Base-by-base conservation (phyloP, 2,888 invertebrate genomes). In the Philereme transversata region DNA sequence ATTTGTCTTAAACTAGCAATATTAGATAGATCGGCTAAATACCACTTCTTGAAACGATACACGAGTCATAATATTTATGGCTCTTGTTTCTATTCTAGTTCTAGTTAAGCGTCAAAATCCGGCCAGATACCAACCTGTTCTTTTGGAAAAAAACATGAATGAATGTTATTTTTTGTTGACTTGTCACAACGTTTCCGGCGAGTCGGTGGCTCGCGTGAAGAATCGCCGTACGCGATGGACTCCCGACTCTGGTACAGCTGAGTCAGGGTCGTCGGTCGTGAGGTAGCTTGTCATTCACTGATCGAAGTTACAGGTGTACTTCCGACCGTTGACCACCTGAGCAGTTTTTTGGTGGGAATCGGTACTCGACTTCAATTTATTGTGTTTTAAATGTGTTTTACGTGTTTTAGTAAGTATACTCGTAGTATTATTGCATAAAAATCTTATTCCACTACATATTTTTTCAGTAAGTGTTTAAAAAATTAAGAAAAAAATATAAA, bases 161-260 rank as follows among this genome's bases (percentile, higher is more conserved):
- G 90, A 84, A 87, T 86, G 84, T 83, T 72, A 82, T 86, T 91
- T 92, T 92, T 92, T 91, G 90, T 92, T 80, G 78, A 89, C 89
- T 88, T 90, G 90, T 90, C 88, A 83, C 82, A 88, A 81, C 78
- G 85, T 90, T 91, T 91, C 91, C 91, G 90, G 88, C 82, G 79
- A 77, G 75, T 75, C 82, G 76, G 65, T 70, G 73, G 75, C 77
- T 79, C 81, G 86, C 91, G 90, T 92, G 88, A 84, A 84, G 88
- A 92, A 92, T 92, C 82, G 88, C 64, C 77, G 86, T 87, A 91
- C 91, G 91, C 90, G 81, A 84, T 79, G 88, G 87, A 86, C 71
- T 78, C 76, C 36, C 5, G 22, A 22, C 3, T 7, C 36, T 60
- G 54, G 56, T 62, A 56, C 51, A 57, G 70, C 70, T 67, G 70